Evolutionary conservation across 2,888 invertebrate genomes (phyloP).

Genomic region (Coelinius sp.): DNA sequence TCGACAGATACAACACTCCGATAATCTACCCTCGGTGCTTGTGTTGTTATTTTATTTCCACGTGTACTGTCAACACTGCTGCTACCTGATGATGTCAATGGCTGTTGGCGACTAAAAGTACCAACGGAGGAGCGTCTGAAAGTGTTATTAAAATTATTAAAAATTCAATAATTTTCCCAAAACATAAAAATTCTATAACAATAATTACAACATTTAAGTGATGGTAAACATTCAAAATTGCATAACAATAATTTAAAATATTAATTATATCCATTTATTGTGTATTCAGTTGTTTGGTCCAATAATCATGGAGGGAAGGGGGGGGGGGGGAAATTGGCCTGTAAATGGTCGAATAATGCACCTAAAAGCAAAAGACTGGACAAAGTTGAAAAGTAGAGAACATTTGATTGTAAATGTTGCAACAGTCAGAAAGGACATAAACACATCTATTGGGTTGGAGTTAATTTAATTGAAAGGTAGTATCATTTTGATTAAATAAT

Average conservation of each 20-base stretch:
- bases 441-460: not conserved
- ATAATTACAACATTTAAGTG: constrained; percentile 47
- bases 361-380: constrained; percentile 48
- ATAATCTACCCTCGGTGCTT: constrained; percentile 86
- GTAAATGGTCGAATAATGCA: constrained; percentile 47
- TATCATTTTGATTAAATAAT: not conserved
- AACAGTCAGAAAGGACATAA: constrained; percentile 31
- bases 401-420: constrained; percentile 17
- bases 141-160: constrained; percentile 44
- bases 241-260: constrained; percentile 39
- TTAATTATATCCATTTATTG: constrained; percentile 26
- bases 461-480: not conserved
- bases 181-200: constrained; percentile 23
- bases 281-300: constrained; percentile 33
- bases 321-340: not conserved
- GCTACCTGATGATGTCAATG: constrained; percentile 68
- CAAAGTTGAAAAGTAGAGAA: not conserved
- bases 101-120: constrained; percentile 84
- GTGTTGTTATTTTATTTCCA: constrained; percentile 74
- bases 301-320: not conserved
- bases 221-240: constrained; percentile 52
- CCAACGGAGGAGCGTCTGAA: constrained; percentile 88
- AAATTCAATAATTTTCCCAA: not conserved
- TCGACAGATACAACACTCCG: constrained; percentile 94
- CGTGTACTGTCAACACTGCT: constrained; percentile 77